Evolutionary conservation across 2,113 vertebrate genomes (phyloP).

Genomic region (Ptilonorhynchus violaceus): DNA sequence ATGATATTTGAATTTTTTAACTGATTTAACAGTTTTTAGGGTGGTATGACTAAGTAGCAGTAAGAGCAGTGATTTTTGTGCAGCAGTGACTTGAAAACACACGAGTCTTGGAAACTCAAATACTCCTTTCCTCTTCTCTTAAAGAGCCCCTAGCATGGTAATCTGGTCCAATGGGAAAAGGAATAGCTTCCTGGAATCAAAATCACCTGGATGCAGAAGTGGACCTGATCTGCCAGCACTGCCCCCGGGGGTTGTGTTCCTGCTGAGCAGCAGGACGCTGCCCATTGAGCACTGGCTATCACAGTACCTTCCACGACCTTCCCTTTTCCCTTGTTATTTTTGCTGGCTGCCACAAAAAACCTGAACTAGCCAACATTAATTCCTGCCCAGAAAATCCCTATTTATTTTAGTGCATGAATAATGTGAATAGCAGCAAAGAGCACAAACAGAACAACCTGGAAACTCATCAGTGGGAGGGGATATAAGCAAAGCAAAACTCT

Average conservation of each 20-base stretch:
- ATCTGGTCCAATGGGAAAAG: background rate
- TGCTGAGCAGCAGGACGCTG: fast-evolving
- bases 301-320: background rate
- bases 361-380: background rate
- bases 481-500: background rate
- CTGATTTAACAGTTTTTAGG: background rate
- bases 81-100: background rate
- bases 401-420: background rate
- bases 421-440: background rate
- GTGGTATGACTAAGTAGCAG: background rate
- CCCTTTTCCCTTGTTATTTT: background rate
- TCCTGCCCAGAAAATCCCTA: background rate
- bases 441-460: background rate
- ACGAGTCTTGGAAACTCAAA: background rate
- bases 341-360: background rate
- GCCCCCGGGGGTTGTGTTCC: background rate
- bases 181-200: background rate
- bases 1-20: background rate
- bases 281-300: fast-evolving
- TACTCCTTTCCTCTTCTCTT: background rate
- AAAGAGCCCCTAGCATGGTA: background rate
- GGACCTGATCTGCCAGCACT: background rate
- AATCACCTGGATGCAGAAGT: background rate
- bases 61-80: background rate
- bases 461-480: background rate